Conservation (phyloP, 1,140 invertebrate genomes). For the Aphaenogaster rudis region DNA sequence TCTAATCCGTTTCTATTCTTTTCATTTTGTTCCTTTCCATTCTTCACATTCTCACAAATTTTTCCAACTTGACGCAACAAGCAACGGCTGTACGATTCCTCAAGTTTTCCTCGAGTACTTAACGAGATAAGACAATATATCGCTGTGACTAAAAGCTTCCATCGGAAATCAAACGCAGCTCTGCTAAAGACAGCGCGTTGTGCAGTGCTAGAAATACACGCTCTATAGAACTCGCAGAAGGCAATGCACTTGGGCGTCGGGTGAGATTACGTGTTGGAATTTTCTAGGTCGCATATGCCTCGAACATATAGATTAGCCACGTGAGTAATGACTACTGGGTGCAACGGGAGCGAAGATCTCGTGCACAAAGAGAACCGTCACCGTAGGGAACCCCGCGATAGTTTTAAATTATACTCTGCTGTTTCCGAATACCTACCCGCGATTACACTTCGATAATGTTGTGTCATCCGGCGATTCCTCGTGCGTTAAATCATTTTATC, state of each 20-base stretch:
- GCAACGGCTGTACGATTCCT: not conserved
- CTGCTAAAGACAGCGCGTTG: not conserved
- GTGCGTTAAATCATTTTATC: not conserved
- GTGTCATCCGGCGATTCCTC: not conserved
- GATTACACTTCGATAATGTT: not conserved
- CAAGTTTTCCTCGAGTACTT: not conserved
- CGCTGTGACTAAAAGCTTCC: not conserved
- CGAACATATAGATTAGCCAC: conserved; percentile 42
- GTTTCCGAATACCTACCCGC: not conserved
- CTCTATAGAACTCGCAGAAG: conserved; percentile 6
- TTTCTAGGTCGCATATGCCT: conserved; percentile 35
- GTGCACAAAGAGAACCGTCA: not conserved
- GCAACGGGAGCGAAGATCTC: not conserved
- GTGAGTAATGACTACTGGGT: conserved; percentile 24
- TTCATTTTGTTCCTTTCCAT: not conserved
- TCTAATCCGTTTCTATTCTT: not conserved
- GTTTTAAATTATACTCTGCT: not conserved
- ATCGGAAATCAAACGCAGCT: not conserved
- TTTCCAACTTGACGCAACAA: not conserved
- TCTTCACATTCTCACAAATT: not conserved
- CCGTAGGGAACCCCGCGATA: not conserved
- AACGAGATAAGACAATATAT: not conserved
- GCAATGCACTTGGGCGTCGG: conserved; percentile 20
- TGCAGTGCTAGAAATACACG: not conserved
- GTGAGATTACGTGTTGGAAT: conserved; percentile 41